Evolutionary conservation across 92 coral and sea anemone species (phyloP).

Genomic region (Epizoanthus fatuus): DNA sequence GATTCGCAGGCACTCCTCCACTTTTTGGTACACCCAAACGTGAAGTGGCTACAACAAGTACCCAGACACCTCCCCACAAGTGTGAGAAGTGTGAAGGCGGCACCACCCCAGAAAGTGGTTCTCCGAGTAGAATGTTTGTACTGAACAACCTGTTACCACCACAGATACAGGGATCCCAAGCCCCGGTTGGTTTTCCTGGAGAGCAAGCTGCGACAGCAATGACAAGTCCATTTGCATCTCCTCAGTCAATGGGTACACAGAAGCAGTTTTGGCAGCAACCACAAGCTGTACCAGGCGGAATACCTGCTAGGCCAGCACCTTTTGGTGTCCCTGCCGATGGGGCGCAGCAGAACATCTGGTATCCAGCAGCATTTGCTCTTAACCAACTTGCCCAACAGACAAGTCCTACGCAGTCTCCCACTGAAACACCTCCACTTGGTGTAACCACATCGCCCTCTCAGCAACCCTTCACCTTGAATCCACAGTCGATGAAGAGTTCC

Average conservation of each 20-base stretch:
- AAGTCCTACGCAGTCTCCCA: slow-evolving; percentile 27
- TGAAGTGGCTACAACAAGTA: slow-evolving; percentile 24
- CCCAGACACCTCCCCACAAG: slow-evolving; percentile 49
- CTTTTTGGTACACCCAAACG: slow-evolving; percentile 58
- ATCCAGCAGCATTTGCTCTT: slow-evolving; percentile 65
- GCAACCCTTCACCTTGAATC: slow-evolving; percentile 24
- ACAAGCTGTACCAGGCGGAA: slow-evolving; percentile 63
- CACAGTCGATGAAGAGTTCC: slow-evolving; percentile 39
- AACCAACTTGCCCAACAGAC: slow-evolving; percentile 53
- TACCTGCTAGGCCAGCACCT: slow-evolving; percentile 58
- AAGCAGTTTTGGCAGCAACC: slow-evolving; percentile 83
- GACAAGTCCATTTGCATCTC: slow-evolving; percentile 15
- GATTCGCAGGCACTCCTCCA: slow-evolving; percentile 61
- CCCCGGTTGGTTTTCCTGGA: background rate
- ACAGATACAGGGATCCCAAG: background rate
- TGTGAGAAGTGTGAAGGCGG: slow-evolving; percentile 41
- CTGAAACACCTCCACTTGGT: background rate
- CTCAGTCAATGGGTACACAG: slow-evolving; percentile 45
- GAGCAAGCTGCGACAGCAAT: slow-evolving; percentile 1
- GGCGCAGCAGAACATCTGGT: slow-evolving; percentile 54
- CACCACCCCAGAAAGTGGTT: background rate
- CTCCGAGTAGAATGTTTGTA: background rate
- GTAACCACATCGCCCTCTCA: background rate
- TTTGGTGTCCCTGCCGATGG: slow-evolving; percentile 71
- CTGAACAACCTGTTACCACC: background rate